These are phyloP conservation scores for Unio pictorum DNA, from an alignment of 2,888 invertebrate genomes.

Conservation along the genomic window DNA sequence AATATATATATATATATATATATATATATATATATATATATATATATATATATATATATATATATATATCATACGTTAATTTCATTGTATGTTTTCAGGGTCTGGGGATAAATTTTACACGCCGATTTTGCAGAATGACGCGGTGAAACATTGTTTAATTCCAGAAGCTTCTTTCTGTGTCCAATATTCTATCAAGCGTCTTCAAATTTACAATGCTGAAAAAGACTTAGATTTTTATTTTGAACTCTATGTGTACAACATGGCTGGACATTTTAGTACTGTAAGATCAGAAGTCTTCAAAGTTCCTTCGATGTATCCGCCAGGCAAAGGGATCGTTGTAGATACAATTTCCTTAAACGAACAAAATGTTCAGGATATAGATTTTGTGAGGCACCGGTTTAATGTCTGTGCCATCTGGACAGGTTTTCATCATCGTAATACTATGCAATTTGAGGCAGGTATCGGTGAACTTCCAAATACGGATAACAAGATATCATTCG, in stretches of 20 bases:
- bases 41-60: no score
- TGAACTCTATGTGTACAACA: conserved; percentile 25
- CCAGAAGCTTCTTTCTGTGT: conserved; percentile 11
- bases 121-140: not conserved
- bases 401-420: conserved; percentile 12
- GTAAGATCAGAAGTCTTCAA: conserved; percentile 17
- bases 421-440: conserved; percentile 19
- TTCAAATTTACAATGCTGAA: conserved; percentile 26
- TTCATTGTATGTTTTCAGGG: no score
- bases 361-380: conserved; percentile 5
- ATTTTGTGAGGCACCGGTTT: conserved; percentile 2
- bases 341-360: conserved; percentile 9
- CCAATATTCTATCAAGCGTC: conserved; percentile 11
- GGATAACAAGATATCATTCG: conserved; percentile 10
- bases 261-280: conserved; percentile 23
- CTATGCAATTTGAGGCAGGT: conserved; percentile 14
- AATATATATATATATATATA: no score
- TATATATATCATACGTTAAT: no score
- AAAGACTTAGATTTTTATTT: conserved; percentile 14
- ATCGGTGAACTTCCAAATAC: conserved; percentile 7
- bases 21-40: no score
- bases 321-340: conserved; percentile 28
- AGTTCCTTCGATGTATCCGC: conserved; percentile 34
- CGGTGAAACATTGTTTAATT: conserved; percentile 8
- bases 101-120: no score